phyloP scores from a whole-genome alignment of 2,797 vertebrate species.

The Astyanax mexicanus region DNA sequence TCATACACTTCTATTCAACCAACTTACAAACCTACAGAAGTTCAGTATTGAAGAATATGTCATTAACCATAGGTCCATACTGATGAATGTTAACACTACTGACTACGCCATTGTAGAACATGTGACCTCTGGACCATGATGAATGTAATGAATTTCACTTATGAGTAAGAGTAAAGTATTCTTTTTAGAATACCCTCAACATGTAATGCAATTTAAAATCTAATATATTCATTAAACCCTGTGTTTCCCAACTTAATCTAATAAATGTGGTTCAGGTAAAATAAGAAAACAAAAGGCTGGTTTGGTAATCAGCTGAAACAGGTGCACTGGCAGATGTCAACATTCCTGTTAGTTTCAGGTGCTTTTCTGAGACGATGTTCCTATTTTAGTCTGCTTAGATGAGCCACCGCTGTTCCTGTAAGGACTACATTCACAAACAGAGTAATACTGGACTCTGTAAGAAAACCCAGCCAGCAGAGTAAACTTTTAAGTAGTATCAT shows the following conservation, averaged over 20 bases:
- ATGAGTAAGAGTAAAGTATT: background rate
- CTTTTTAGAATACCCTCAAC: background rate
- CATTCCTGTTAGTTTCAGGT: conserved; percentile 4
- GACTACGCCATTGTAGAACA: background rate
- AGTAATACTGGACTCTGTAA: conserved; percentile 44
- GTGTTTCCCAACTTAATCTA: background rate
- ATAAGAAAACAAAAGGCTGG: background rate
- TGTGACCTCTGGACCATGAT: background rate
- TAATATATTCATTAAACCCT: background rate
- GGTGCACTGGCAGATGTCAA: background rate
- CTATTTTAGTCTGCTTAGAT: background rate
- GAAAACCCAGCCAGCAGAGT: conserved; percentile 53
- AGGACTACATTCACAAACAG: conserved; percentile 51
- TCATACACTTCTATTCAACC: background rate
- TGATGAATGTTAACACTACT: background rate
- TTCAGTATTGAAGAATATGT: background rate
- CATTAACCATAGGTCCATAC: background rate
- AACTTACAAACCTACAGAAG: background rate
- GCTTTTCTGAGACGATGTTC: background rate
- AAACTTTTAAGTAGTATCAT: conserved; percentile 59
- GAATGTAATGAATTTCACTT: background rate
- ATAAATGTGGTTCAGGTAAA: background rate
- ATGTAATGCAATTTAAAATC: background rate
- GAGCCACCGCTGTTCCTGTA: conserved; percentile 47
- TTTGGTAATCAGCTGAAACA: background rate